Conservation (phyloP, 2,113 vertebrate genomes). For the Colius striatus region DNA sequence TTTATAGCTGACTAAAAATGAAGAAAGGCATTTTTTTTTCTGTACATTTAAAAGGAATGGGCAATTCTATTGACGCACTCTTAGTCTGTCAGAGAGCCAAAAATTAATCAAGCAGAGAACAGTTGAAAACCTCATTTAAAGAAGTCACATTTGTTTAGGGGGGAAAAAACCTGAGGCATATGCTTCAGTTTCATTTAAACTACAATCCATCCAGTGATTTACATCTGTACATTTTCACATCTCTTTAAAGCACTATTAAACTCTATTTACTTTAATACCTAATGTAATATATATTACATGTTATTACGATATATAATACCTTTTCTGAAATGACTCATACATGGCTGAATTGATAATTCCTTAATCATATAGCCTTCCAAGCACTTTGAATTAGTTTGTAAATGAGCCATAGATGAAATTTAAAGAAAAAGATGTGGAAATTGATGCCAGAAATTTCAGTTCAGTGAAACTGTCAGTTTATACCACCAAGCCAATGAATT, state of each 20-base stretch:
- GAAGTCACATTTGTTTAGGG: slow-evolving; percentile 35
- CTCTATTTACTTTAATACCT: slow-evolving; percentile 14
- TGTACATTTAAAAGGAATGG: neutral
- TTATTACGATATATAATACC: neutral
- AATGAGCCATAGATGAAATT: neutral
- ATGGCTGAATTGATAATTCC: neutral
- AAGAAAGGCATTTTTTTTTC: neutral
- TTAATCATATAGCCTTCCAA: neutral
- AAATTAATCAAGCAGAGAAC: slow-evolving; percentile 40
- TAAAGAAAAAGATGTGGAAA: neutral
- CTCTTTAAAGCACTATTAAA: slow-evolving; percentile 59
- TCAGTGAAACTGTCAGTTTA: neutral
- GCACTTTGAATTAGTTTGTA: slow-evolving; percentile 12
- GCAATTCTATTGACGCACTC: neutral
- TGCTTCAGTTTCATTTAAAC: slow-evolving; percentile 20
- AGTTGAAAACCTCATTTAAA: slow-evolving; percentile 42
- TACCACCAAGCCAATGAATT: neutral
- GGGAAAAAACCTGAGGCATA: neutral
- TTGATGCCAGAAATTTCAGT: neutral
- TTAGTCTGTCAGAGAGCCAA: neutral
- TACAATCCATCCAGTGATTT: slow-evolving; percentile 28
- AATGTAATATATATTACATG: neutral
- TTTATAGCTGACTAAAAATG: neutral
- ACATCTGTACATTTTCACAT: slow-evolving; percentile 55
- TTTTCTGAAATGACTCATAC: slow-evolving; percentile 39